Base-by-base conservation (phyloP, 2,888 invertebrate genomes). In the Oligia fasciuncula region DNA sequence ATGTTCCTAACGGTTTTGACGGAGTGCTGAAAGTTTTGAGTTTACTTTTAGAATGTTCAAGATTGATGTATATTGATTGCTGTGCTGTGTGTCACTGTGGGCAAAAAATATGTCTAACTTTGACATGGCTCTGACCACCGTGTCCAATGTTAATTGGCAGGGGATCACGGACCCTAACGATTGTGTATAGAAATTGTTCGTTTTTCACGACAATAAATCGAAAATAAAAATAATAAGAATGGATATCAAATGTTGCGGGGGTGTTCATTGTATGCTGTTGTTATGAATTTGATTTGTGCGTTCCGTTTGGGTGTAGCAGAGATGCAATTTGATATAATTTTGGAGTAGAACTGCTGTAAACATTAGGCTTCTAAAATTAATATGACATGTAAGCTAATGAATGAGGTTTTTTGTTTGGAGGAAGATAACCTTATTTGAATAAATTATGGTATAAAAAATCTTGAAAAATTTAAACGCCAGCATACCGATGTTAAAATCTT, bases 81-180 rank as follows among this genome's bases (percentile, higher is more conserved):
- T 86, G 90, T 85, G 88, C 84, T 85, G 90, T 93, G 90, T 88
- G 90, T 90, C 92, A 90, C 87, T 82, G 79, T 85, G 83, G 79
- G 88, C 91, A 95, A 95, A 94, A 95, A 95, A 94, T 90, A 86
- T 94, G 93, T 94, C 94, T 90, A 93, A 93, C 89, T 95, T 94
- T 95, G 96, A 95, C 94, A 93, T 91, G 91, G 90, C 88, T 92
- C 90, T 95, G 96, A 96, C 96, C 97, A 94, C 96, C 96, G 94
- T 95, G 95, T 90, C 96, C 93, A 91, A 96, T 94, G 90, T 94
- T 96, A 96, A 97, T 97, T 97, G 97, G 96, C 96, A 96, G 96
- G 97, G 97, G 96, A 94, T 93, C 94, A 88, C 89, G 86, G 85
- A 90, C 94, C 94, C 92, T 87, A 94, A 92, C 92, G 92, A 93